Evolutionary conservation across 2,797 vertebrate species (phyloP), one percentile per base, ranked within the genome.

Genomic region (Amphiprion clarkii): DNA sequence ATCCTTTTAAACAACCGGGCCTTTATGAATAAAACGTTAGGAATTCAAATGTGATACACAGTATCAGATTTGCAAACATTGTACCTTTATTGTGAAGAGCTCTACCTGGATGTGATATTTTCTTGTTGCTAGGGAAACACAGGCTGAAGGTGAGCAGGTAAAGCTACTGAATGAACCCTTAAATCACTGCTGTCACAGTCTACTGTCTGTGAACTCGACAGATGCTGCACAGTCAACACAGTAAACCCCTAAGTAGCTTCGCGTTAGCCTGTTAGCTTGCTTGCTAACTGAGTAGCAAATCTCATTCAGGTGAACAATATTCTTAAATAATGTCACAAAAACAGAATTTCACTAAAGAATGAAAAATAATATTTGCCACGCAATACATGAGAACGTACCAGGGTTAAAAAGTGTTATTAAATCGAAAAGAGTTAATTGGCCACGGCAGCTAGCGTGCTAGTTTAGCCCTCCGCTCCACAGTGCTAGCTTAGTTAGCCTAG

Each of bases 21-120:
- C 31, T 31, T 7, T 31, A 4, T 31, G 6, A 31, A 7, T 31
- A 31, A 31, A 31, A 31, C 1, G 31, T 31, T 31, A 31, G 31
- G 31, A 31, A 31, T 31, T 6, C 5, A 31, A 31, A 44, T 44
- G 6, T 6, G 17, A 46, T 5, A 19, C 27, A 23, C 23, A 23
- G 23, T 46, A 6, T 19, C 17, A 6, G 25, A 11, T 39, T 40
- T 21, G 0, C 3, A 7, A 46, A 19, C 2, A 8, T 2, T 0
- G 6, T 2, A 27, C 76, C 16, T 74, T 81, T 79, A 86, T 69
- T 87, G 0, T 82, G 79, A 81, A 88, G 21, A 13, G 1, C 3
- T 1, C 2, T 7, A 25, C 2, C 67, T 46, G 81, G 88, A 84
- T 67, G 58, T 70, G 27, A 1, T 42, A 1, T 33, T 21, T 2